A percentile compares a stretch with the other conserved stretches of the same genome.
Evolutionary conservation across 2,113 vertebrate genomes (phyloP).

Genomic region (Stegastes partitus): DNA sequence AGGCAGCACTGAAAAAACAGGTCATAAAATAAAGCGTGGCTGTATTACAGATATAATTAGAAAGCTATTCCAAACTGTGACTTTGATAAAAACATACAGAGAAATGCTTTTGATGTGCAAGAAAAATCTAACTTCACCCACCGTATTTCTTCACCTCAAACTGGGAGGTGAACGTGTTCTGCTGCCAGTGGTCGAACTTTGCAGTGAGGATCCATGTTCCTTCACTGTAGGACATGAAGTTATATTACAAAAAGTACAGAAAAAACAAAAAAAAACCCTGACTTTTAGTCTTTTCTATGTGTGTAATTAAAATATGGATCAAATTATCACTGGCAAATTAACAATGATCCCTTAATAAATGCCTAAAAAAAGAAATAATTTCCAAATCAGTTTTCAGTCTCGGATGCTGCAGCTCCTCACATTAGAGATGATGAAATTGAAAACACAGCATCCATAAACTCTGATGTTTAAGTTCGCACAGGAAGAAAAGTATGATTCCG

Average conservation of each 20-base stretch:
- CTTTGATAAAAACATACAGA: background rate
- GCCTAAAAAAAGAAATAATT: too few species aligned
- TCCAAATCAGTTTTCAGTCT: too few species aligned
- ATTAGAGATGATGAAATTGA: too few species aligned
- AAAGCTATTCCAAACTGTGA: background rate
- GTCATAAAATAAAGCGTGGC: background rate
- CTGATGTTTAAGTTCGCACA: too few species aligned
- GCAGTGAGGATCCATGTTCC: slow-evolving; percentile 80
- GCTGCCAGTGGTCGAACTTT: slow-evolving; percentile 80
- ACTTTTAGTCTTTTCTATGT: too few species aligned
- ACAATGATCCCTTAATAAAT: too few species aligned
- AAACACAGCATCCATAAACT: too few species aligned
- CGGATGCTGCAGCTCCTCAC: too few species aligned
- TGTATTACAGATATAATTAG: too few species aligned
- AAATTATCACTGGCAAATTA: too few species aligned
- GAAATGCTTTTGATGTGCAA: background rate
- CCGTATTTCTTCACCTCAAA: slow-evolving; percentile 86
- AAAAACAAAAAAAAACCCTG: background rate
- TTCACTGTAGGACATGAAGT: slow-evolving; percentile 67
- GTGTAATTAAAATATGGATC: too few species aligned
- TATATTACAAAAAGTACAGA: background rate
- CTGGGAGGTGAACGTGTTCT: slow-evolving; percentile 78
- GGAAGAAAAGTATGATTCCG: too few species aligned
- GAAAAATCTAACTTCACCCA: slow-evolving; percentile 33
- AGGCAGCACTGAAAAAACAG: slow-evolving; percentile 79